phyloP scores from a whole-genome alignment of 64 coral and sea anemone species.

The Exaiptasia diaphana region DNA sequence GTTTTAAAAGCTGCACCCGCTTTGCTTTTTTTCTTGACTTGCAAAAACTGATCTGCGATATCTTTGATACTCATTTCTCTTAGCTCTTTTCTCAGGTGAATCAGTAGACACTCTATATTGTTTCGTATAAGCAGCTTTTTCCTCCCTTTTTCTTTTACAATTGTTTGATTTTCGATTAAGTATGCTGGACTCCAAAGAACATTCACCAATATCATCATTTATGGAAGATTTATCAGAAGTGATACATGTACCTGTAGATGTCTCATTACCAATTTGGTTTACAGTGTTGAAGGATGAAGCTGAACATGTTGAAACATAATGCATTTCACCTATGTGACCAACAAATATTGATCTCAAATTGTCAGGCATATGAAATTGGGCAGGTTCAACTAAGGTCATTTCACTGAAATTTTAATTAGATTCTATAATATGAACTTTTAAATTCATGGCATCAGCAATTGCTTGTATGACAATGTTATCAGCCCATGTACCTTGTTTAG shows the following conservation, averaged over 20 bases:
- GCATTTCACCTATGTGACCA: slow-evolving; percentile 59
- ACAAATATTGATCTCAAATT: slow-evolving; percentile 54
- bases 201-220: too few species aligned
- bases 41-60: too few species aligned
- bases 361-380: slow-evolving; percentile 43
- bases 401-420: slow-evolving; percentile 59
- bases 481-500: slow-evolving; percentile 59
- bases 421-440: slow-evolving; percentile 73
- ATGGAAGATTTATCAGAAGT: too few species aligned
- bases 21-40: too few species aligned
- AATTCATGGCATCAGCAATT: slow-evolving; percentile 62
- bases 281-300: too few species aligned
- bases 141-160: not conserved
- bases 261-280: too few species aligned
- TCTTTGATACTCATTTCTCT: not conserved
- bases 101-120: not conserved
- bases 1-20: too few species aligned
- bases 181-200: too few species aligned
- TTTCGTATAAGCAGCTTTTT: not conserved
- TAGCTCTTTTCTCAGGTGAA: not conserved
- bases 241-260: too few species aligned
- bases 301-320: slow-evolving; percentile 61
- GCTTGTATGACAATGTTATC: slow-evolving; percentile 63
- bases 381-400: slow-evolving; percentile 53
- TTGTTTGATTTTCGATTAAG: too few species aligned